Base-by-base conservation (phyloP, 2,797 vertebrate genomes). In the Echeneis naucrates region DNA sequence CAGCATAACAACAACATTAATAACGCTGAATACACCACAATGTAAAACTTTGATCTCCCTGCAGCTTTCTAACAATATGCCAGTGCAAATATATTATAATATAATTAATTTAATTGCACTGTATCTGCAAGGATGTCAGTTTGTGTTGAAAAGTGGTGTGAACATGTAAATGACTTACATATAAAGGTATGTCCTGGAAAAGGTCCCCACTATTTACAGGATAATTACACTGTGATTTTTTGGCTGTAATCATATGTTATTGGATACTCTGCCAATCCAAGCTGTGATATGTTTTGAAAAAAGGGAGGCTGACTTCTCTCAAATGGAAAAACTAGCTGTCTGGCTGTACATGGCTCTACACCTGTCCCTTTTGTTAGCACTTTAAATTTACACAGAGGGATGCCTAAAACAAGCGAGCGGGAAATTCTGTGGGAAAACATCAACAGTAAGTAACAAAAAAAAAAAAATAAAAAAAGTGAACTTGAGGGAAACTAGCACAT, bases 221-320 rank as follows among this genome's bases (percentile, higher is more conserved):
- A 51, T 80, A 77, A 83, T 73, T 44, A 54, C 64, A 27, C 40
- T 63, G 42, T 72, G 57, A 79, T 61, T 75, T 85, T 38, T 4
- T 11, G 58, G 11, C 27, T 77, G 60, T 70, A 81, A 59, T 78
- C 23, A 32, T 30, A 8, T 35, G 59, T 69, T 32, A 80, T 57
- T 23, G 45, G 48, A 73, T 59, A 53, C 30, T 2, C 40, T 17
- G 58, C 44, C 56, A 54, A 21, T 35, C 52, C 33, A 57, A 37
- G 19, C 30, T 42, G 21, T 8, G 14, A 19, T 63, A 45, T 67
- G 52, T 45, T 73, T n/a, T 68, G 16, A 67, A 66, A 76, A 57
- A 32, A 16, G 9, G 37, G 4, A n/a, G 24, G 42, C n/a, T 59
- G 57, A 61, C 24, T 58, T 59, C 45, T 61, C 26, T 23, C 7